phyloP scores from a whole-genome alignment of 2,888 invertebrate species.

The Drosophila kambysellisi region DNA sequence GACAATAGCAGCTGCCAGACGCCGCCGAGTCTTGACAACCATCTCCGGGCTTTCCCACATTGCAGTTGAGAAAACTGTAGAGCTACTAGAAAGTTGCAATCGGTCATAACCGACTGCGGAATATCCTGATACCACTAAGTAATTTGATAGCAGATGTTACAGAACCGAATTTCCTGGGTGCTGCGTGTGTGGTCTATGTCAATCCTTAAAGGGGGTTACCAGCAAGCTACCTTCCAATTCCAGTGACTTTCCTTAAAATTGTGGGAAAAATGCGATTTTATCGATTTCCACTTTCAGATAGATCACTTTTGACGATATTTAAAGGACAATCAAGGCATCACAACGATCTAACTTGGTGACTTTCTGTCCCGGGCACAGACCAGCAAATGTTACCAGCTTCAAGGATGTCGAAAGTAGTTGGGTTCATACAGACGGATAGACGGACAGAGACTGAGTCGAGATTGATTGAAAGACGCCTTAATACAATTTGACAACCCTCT shows the following conservation, averaged over 20 bases:
- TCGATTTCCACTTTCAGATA: not conserved
- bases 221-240: too few relatives aligned
- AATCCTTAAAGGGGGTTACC: too few relatives aligned
- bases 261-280: not conserved
- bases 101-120: not conserved
- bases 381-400: not conserved
- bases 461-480: not conserved
- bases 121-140: not conserved
- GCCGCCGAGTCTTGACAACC: not conserved
- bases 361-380: not conserved
- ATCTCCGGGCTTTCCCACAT: not conserved
- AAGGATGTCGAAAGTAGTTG: not conserved
- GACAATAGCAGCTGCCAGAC: not conserved
- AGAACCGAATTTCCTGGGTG: too few relatives aligned
- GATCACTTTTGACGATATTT: not conserved
- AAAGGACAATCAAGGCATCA: not conserved
- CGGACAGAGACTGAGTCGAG: not conserved
- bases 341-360: not conserved
- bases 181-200: too few relatives aligned
- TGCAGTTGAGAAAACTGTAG: not conserved
- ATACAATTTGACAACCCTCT: not conserved
- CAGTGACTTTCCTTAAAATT: not conserved
- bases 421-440: not conserved
- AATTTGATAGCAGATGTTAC: not conserved
- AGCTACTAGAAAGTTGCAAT: too few relatives aligned